phyloP scores from a whole-genome alignment of 2,113 vertebrate species.

The Plotosus lineatus region DNA sequence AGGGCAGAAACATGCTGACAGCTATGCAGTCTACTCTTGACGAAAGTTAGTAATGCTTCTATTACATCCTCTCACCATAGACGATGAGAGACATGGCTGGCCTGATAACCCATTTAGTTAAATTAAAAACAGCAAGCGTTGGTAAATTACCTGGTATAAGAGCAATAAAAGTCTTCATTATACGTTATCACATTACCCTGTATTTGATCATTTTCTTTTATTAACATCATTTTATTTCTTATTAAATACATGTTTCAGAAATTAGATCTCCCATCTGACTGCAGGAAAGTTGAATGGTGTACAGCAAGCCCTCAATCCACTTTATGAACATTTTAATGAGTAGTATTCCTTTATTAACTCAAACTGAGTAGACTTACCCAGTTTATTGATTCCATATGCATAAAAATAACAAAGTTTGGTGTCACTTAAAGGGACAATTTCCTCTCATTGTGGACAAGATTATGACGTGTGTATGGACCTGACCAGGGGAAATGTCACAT shows the following conservation, averaged over 20 bases:
- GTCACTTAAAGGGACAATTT: conserved; percentile 12
- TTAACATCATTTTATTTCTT: neutral
- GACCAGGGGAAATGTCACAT: conserved; percentile 46
- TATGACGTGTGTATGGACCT: conserved; percentile 34
- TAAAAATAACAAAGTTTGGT: neutral
- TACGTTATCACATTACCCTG: neutral
- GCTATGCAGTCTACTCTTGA: too few species aligned
- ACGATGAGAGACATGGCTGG: too few species aligned
- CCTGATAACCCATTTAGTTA: too few species aligned
- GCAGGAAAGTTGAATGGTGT: neutral
- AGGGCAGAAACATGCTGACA: too few species aligned
- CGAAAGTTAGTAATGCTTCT: too few species aligned
- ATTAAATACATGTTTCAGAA: neutral
- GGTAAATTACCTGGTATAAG: neutral
- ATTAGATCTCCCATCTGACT: neutral
- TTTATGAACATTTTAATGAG: neutral
- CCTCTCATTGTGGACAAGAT: conserved; percentile 36
- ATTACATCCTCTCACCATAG: too few species aligned
- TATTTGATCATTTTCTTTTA: neutral
- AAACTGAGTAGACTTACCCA: neutral
- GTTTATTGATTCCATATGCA: conserved; percentile 7
- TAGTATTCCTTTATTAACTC: conserved; percentile 19
- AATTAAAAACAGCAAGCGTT: neutral
- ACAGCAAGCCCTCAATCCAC: neutral
- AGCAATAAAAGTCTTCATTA: neutral